Conservation (phyloP, 2,797 vertebrate genomes). For the Anableps anableps region DNA sequence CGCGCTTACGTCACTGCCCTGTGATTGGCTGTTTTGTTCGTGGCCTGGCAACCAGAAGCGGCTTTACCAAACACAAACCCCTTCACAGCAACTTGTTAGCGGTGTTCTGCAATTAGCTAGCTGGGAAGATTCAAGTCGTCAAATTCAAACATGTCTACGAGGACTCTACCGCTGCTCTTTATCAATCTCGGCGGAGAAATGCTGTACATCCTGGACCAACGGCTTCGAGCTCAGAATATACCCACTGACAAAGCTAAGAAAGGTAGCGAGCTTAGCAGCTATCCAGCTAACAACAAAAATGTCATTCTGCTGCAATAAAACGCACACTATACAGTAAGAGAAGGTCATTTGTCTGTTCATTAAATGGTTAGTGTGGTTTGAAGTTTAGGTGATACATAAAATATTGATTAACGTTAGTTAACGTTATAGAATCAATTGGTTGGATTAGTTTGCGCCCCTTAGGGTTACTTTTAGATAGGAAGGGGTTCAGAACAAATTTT, state of each 20-base stretch:
- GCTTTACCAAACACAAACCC: conserved; percentile 61
- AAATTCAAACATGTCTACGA: conserved; percentile 82
- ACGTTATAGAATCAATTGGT: neutral
- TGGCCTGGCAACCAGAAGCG: conserved; percentile 85
- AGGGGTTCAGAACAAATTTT: neutral
- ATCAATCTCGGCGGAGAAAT: conserved; percentile 98
- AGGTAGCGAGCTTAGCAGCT: conserved; percentile 83
- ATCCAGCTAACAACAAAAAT: conserved; percentile 39
- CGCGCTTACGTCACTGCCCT: conserved; percentile 10
- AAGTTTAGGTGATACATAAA: neutral
- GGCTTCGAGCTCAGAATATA: conserved; percentile 95
- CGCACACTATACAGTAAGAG: neutral
- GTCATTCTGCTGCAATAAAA: conserved; percentile 18
- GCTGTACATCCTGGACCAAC: conserved; percentile 98
- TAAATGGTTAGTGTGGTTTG: neutral
- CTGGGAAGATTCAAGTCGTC: neutral
- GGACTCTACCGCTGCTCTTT: conserved; percentile 94
- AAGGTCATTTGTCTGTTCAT: neutral
- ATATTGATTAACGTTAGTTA: neutral
- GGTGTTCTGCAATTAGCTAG: conserved; percentile 1
- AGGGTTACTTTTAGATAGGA: neutral
- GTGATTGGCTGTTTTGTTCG: conserved; percentile 75
- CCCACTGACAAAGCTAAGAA: conserved; percentile 95
- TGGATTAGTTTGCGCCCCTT: neutral
- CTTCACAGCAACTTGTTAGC: conserved; percentile 31